Evolutionary conservation across 1,140 invertebrate genomes (phyloP), one percentile per base, ranked within the genome.

Genomic region (Eulimnadia texana): DNA sequence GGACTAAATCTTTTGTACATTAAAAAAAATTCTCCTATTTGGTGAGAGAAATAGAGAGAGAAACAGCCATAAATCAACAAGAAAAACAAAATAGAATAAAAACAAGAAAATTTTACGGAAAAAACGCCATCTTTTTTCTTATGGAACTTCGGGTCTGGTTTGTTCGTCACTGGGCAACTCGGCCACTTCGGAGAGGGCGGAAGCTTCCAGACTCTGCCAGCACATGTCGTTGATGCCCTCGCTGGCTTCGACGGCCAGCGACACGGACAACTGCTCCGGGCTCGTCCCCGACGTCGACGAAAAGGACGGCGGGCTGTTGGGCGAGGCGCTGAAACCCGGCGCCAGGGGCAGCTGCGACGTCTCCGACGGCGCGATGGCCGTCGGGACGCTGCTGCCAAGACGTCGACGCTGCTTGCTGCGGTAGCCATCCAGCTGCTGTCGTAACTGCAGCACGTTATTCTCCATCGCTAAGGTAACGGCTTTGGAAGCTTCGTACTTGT

Each of bases 401-500:
- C 53, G 50, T 22, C 60, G 60, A 3, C 50, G 27, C 50, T 54
- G 53, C 2, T 29, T 20, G 16, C 49, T 33, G 22, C 53, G 51
- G 20, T 33, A 11, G 22, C 33, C 29, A 19, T 78, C 76, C 9
- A 80, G 65, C 54, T 76, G 78, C 64, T 80, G 74, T 23, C 76
- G 74, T 49, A 83, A 69, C 67, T 85, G 82, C 54, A 86, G 72
- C 3, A 84, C 79, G 61, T 82, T 79, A 47, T 80, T 78, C 66
- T 87, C 84, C 59, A 84, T 72, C 42, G 80, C 74, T 61, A 82
- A 74, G 69, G 83, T 84, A 27, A 85, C 81, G 25, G 79, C 74
- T 66, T 82, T 77, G 65, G 86, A 80, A 3, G 80, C 78, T 56
- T 78, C 76, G 68, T 86, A 88, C 69, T 87, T 87, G 50, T 82